Percentiles rank a stretch among this genome's conserved stretches.
Evolutionary conservation across 2,797 vertebrate species (phyloP).

Genomic region (Fistularia tabacaria): DNA sequence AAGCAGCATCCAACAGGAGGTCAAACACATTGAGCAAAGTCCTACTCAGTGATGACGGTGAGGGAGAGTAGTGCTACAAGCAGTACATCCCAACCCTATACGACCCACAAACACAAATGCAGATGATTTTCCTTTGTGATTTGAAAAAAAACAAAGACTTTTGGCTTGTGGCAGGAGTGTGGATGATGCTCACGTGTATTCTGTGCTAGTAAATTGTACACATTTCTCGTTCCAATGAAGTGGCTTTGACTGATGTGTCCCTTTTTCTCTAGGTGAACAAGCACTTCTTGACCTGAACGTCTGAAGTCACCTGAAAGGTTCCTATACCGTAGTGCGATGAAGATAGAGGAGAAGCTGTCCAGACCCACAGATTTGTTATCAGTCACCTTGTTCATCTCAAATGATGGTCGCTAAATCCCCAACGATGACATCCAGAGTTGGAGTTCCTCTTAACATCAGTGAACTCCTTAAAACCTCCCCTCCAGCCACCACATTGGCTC

Average conservation of each 20-base stretch:
- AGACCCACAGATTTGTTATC: slow-evolving; percentile 10
- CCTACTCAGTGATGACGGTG: slow-evolving; percentile 5
- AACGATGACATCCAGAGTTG: slow-evolving; percentile 39
- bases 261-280: slow-evolving; percentile 39
- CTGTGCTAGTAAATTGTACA: not conserved
- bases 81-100: not conserved
- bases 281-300: slow-evolving; percentile 4
- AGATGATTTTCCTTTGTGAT: too few relatives aligned
- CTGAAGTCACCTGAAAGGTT: slow-evolving; percentile 8
- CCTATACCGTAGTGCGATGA: slow-evolving; percentile 20
- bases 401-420: slow-evolving; percentile 22
- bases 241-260: slow-evolving; percentile 19
- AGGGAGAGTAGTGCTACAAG: not conserved
- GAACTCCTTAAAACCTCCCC: slow-evolving; percentile 25
- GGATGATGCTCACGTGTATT: too few relatives aligned
- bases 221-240: not conserved
- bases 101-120: too few relatives aligned
- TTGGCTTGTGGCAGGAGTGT: too few relatives aligned
- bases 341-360: slow-evolving; percentile 20
- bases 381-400: slow-evolving; percentile 10
- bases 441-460: slow-evolving; percentile 24
- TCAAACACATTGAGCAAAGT: slow-evolving; percentile 58
- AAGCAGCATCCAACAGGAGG: slow-evolving; percentile 49
- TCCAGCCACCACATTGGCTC: slow-evolving; percentile 5
- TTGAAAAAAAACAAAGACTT: too few relatives aligned